Conservation (phyloP, 2,888 invertebrate species). For the Ectropis crepuscularia region DNA sequence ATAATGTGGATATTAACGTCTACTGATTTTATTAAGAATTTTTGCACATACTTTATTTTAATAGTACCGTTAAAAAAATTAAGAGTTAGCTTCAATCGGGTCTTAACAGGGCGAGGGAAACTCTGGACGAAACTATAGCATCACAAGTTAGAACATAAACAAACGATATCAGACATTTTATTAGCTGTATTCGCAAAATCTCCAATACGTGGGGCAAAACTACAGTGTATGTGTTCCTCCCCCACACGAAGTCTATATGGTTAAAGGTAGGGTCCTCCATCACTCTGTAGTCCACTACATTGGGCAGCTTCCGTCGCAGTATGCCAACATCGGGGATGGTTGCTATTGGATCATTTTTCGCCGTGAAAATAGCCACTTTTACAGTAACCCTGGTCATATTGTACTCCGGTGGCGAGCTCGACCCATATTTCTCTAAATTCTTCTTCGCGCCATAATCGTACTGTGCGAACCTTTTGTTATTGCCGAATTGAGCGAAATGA, state of each 20-base stretch:
- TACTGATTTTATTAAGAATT: too few relatives aligned
- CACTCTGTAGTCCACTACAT: slow-evolving; percentile 46
- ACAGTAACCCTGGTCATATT: slow-evolving; percentile 37
- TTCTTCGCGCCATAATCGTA: slow-evolving; percentile 46
- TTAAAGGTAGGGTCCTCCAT: slow-evolving; percentile 43
- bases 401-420: slow-evolving; percentile 41
- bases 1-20: too few relatives aligned
- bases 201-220: slow-evolving; percentile 45
- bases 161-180: neutral
- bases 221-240: slow-evolving; percentile 40
- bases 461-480: slow-evolving; percentile 39
- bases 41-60: too few relatives aligned
- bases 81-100: too few relatives aligned
- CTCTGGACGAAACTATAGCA: neutral
- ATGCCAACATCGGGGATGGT: slow-evolving; percentile 46
- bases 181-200: slow-evolving; percentile 37
- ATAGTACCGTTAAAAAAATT: too few relatives aligned
- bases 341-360: slow-evolving; percentile 48
- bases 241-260: slow-evolving; percentile 51
- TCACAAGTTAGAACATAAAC: neutral
- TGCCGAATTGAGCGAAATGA: slow-evolving; percentile 49
- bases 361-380: slow-evolving; percentile 43
- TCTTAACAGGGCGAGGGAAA: too few relatives aligned
- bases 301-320: slow-evolving; percentile 43
- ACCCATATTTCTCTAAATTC: slow-evolving; percentile 43